phyloP scores from a whole-genome alignment of 2,113 vertebrate species.

The Pyxicephalus adspersus region DNA sequence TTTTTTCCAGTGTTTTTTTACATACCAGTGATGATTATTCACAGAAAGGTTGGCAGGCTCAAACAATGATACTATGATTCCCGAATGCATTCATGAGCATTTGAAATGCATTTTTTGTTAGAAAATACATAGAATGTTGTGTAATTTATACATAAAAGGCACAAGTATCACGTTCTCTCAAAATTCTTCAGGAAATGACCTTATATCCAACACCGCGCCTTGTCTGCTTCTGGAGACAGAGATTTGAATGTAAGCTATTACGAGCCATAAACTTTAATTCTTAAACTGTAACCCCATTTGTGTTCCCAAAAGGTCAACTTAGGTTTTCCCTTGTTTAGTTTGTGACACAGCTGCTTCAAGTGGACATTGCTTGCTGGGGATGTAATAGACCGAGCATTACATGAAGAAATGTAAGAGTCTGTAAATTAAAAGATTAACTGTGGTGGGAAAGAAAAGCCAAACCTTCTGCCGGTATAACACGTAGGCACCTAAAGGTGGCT shows the following conservation, averaged over 20 bases:
- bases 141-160: constrained; percentile 76
- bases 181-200: constrained; percentile 89
- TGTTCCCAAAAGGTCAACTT: constrained; percentile 69
- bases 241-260: constrained; percentile 75
- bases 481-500: no score
- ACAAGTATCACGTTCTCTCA: constrained; percentile 76
- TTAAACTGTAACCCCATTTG: constrained; percentile 68
- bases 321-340: constrained; percentile 84
- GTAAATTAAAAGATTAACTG: no score
- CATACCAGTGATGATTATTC: constrained; percentile 45
- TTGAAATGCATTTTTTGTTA: constrained; percentile 57
- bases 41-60: constrained; percentile 35
- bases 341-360: constrained; percentile 73
- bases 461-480: no score
- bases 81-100: not conserved
- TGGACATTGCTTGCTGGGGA: constrained; percentile 22
- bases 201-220: constrained; percentile 76
- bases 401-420: no score
- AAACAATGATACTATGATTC: constrained; percentile 58
- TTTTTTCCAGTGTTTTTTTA: constrained; percentile 27
- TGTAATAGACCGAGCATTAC: no score
- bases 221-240: constrained; percentile 75
- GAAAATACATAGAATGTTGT: constrained; percentile 68
- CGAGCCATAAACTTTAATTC: constrained; percentile 72
- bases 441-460: no score